phyloP scores from a whole-genome alignment of 2,113 vertebrate species.

The Trinectes maculatus region DNA sequence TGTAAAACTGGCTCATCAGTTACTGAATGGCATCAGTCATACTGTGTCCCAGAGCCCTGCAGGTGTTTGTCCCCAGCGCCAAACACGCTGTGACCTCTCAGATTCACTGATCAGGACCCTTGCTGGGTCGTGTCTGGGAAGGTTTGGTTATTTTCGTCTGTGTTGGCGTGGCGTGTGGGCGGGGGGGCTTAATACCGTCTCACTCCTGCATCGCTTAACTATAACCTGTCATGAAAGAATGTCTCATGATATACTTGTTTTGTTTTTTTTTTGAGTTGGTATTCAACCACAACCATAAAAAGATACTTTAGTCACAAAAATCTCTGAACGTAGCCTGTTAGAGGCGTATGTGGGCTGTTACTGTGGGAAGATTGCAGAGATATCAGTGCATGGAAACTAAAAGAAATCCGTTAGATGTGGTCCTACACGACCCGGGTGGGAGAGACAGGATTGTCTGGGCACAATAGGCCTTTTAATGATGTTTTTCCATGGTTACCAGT shows the following conservation, averaged over 20 bases:
- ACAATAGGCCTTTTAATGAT: slow-evolving; percentile 62
- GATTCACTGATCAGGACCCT: slow-evolving; percentile 11
- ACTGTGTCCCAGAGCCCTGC: slow-evolving; percentile 31
- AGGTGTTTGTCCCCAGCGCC: not conserved
- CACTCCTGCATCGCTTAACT: slow-evolving; percentile 28
- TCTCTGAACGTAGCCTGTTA: slow-evolving; percentile 1
- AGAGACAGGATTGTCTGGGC: slow-evolving; percentile 38
- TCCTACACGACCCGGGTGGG: slow-evolving; percentile 25
- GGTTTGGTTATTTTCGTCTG: slow-evolving; percentile 14
- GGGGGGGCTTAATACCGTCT: slow-evolving; percentile 33
- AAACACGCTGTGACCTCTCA: slow-evolving; percentile 10
- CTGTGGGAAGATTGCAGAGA: slow-evolving; percentile 47
- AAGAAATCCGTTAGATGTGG: slow-evolving; percentile 46
- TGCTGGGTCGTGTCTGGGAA: slow-evolving; percentile 8
- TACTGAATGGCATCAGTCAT: not conserved
- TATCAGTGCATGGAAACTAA: slow-evolving; percentile 27
- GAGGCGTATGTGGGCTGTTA: slow-evolving; percentile 6
- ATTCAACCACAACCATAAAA: slow-evolving; percentile 14
- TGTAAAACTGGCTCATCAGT: not conserved
- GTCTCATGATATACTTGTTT: slow-evolving; percentile 13
- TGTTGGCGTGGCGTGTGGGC: slow-evolving; percentile 15
- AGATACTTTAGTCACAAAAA: not conserved
- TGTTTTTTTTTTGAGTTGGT: not conserved
- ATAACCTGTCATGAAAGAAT: slow-evolving; percentile 50
- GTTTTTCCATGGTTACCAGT: slow-evolving; percentile 63